These are phyloP conservation scores for Salvelinus sp. DNA, from an alignment of 2,113 vertebrate species.

Conservation along the genomic window DNA sequence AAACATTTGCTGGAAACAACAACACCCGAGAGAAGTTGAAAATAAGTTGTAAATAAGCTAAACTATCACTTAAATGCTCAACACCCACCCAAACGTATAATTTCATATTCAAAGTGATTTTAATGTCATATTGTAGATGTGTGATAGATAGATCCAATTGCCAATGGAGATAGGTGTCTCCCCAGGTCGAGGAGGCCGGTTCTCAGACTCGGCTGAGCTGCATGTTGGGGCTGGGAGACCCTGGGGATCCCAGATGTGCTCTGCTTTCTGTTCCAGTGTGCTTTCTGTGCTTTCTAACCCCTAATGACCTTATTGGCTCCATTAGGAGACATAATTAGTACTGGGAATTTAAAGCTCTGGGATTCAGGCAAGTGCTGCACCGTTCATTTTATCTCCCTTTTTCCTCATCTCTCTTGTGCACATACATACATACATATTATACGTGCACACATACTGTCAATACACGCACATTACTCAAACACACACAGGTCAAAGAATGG, in stretches of 20 bases:
- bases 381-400: constrained; percentile 64
- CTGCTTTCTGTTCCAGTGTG: constrained; percentile 51
- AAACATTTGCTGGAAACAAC: no score
- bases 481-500: background rate
- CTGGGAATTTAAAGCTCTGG: constrained; percentile 47
- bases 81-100: no score
- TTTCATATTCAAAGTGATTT: background rate
- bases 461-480: no score
- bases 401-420: constrained; percentile 8
- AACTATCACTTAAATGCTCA: no score
- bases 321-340: constrained; percentile 66
- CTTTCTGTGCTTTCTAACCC: constrained; percentile 48
- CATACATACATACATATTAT: background rate
- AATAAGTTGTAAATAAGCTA: no score
- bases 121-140: background rate
- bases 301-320: constrained; percentile 74
- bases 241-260: constrained; percentile 72
- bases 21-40: no score
- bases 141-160: background rate
- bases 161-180: constrained; percentile 51
- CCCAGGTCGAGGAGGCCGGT: constrained; percentile 42
- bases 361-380: constrained; percentile 52
- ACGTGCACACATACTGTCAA: no score
- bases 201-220: constrained; percentile 71
- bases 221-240: constrained; percentile 66